Base-by-base conservation (phyloP, 1,140 invertebrate genomes). In the Homalodisca vitripennis region DNA sequence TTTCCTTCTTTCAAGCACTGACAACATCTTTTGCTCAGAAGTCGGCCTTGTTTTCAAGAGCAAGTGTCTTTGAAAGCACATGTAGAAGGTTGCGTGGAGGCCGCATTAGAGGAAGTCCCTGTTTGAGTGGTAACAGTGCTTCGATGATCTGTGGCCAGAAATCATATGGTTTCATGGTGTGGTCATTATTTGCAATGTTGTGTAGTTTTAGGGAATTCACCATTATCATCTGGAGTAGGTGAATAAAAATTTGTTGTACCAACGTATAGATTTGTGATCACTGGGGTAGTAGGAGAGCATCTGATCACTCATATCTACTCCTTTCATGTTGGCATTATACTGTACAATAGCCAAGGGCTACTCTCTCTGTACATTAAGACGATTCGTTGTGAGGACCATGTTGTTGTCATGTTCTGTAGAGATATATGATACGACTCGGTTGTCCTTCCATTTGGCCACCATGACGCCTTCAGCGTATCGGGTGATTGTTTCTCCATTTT, bases 211-310 rank as follows among this genome's bases (percentile, higher is more conserved):
- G 12, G 20, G 10, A n/a, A 22, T 53, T 53, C 10, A 53, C 22
- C 48, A 53, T 53, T 12, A 53, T 22, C 48, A 53, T 53, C 20
- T 53, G 48, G 6, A 53, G 6, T 53, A 53, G 12, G 48, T 53
- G 48, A 20, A 53, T 22, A 53, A 53, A 12, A 17, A 53, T 53
- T 22, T 53, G 6, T 53, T 53, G 48, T 53, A 53, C 48, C 48
- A 53, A 12, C 48, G 48, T 22, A 53, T 12, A 53, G 48, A 53
- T 22, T 53, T 53, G 20, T 14, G 48, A 22, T 53, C 48, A 53
- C 48, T 17, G 22, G 48, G 12, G 22, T 53, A 53, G 48, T 53
- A 53, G 12, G 48, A 41, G 6, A 41, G 6, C 34, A 41, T 41
- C 17, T 41, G 34, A 17, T 41, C 34, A 41, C 17, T 20, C 48